phyloP scores from a whole-genome alignment of 1,140 invertebrate species.

The Bombus terrestris region DNA sequence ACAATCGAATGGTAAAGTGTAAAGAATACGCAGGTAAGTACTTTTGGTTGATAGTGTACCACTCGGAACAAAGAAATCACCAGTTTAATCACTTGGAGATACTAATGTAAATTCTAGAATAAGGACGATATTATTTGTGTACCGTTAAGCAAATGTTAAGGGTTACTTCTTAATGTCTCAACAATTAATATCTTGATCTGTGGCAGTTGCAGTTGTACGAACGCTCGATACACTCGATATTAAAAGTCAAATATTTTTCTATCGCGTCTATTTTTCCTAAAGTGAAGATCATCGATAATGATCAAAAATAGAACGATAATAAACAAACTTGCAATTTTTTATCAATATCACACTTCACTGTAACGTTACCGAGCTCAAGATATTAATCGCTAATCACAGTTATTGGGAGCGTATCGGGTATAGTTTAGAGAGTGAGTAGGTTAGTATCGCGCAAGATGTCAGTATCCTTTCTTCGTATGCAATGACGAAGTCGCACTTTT shows the following conservation, averaged over 20 bases:
- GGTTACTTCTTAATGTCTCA: not conserved
- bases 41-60: not conserved
- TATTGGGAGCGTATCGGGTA: not conserved
- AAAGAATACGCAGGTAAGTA: not conserved
- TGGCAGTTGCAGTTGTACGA: not conserved
- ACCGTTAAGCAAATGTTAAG: not conserved
- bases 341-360: not conserved
- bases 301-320: not conserved
- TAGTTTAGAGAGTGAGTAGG: not conserved
- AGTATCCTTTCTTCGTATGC: constrained; percentile 57
- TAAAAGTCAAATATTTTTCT: not conserved
- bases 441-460: constrained; percentile 28
- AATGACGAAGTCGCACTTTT: constrained; percentile 51
- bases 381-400: not conserved
- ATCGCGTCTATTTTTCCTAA: not conserved
- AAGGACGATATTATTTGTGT: not conserved
- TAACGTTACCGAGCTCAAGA: not conserved
- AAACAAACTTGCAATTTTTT: not conserved
- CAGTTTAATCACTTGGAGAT: not conserved
- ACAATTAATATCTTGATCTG: not conserved
- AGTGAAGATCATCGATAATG: no score
- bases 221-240: not conserved
- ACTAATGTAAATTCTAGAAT: not conserved
- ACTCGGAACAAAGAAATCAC: not conserved
- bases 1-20: not conserved